Evolutionary conservation across 2,888 invertebrate species (phyloP).

Genomic region (Steinernema carpocapsae): DNA sequence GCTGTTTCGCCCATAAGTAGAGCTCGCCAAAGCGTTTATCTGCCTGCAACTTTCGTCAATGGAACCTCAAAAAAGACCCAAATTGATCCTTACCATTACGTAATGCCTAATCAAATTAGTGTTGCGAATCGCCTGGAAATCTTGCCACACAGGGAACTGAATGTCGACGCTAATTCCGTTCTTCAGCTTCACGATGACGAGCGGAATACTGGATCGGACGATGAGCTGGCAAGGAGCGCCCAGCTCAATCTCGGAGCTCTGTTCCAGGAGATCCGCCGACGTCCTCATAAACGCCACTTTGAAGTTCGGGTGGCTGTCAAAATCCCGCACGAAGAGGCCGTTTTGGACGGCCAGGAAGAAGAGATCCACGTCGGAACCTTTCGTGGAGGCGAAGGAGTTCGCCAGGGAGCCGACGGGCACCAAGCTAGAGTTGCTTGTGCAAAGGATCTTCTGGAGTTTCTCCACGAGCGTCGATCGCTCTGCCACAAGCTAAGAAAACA

Average conservation of each 20-base stretch:
- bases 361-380: constrained; percentile 42
- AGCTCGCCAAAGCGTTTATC: constrained; percentile 53
- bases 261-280: constrained; percentile 31
- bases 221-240: background rate
- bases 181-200: constrained; percentile 47
- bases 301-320: constrained; percentile 49
- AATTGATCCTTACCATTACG: constrained; percentile 41
- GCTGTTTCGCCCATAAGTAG: constrained; percentile 51
- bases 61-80: background rate
- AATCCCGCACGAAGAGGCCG: constrained; percentile 46
- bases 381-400: constrained; percentile 38
- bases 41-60: constrained; percentile 44
- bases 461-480: background rate
- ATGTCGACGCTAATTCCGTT: constrained; percentile 54
- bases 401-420: constrained; percentile 47
- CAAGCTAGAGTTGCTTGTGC: constrained; percentile 20
- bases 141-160: constrained; percentile 48
- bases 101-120: constrained; percentile 56
- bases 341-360: constrained; percentile 38
- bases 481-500: constrained; percentile 2
- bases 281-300: constrained; percentile 38
- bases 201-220: constrained; percentile 42
- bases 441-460: constrained; percentile 8
- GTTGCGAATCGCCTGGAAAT: constrained; percentile 47
- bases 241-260: background rate